These are phyloP conservation scores for Halichoeres trimaculatus DNA, from an alignment of 2,113 vertebrate genomes.

Conservation along the genomic window DNA sequence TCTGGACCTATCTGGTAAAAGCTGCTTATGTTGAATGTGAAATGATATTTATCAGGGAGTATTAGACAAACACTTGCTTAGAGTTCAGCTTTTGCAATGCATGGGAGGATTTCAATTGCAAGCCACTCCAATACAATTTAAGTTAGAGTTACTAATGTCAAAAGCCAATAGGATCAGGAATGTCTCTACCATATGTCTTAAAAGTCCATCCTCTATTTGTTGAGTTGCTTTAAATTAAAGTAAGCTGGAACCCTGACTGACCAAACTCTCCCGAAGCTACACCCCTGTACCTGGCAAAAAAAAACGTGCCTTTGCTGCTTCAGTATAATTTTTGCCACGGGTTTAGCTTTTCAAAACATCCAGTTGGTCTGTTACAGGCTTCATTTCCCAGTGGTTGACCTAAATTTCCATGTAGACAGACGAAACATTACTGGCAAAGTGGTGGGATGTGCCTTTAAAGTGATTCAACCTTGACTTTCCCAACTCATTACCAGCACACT, in stretches of 20 bases:
- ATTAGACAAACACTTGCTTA: too few relatives aligned
- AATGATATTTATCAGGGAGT: too few relatives aligned
- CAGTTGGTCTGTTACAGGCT: not conserved
- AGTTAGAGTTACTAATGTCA: not conserved
- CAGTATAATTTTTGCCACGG: not conserved
- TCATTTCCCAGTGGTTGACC: slow-evolving; percentile 13
- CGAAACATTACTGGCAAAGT: slow-evolving; percentile 47
- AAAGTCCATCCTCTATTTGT: not conserved
- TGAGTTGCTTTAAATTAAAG: too few relatives aligned
- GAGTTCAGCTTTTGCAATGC: too few relatives aligned
- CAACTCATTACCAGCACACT: slow-evolving; percentile 69
- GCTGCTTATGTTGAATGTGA: too few relatives aligned
- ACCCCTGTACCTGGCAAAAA: too few relatives aligned
- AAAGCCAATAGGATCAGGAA: not conserved
- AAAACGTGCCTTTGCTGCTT: too few relatives aligned
- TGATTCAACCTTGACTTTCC: slow-evolving; percentile 77
- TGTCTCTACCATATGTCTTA: not conserved
- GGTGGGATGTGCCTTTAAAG: slow-evolving; percentile 65
- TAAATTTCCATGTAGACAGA: slow-evolving; percentile 29
- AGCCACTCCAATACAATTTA: not conserved
- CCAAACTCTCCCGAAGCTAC: too few relatives aligned
- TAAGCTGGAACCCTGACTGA: too few relatives aligned
- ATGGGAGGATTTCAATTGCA: not conserved
- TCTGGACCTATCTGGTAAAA: too few relatives aligned
- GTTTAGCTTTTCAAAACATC: not conserved